Base-by-base conservation (phyloP, 2,113 vertebrate species). In the Australoheros scitulus region DNA sequence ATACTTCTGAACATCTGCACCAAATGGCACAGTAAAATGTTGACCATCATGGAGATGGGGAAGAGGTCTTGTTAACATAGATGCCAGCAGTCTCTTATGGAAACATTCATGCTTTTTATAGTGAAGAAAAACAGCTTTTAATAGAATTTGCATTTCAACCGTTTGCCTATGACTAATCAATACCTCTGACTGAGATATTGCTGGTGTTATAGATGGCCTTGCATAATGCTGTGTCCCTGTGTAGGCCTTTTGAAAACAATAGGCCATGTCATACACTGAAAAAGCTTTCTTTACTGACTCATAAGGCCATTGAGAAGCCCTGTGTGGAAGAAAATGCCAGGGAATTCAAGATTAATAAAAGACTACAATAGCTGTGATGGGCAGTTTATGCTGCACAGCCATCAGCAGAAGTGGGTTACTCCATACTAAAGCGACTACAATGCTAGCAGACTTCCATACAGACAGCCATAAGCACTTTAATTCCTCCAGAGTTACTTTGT, bases 401-500 rank as follows among this genome's bases (percentile, higher is more conserved):
- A 55, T 29, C 47, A 68, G 82, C 59, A 77, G 61, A 83, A 60
- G 72, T 75, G n/a, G 29, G 70, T 61, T 83, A 65, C 79, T 61
- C 24, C 80, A 80, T 59, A 63, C 6, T n/a, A 60, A 76, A 50
- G 70, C 26, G 29, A 32, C 78, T 32, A 32, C 70, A 50, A 22
- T 34, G 65, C 77, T 5, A 10, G 70, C 24, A 15, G 60, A 70
- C 65, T 82, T 81, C 79, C 65, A 70, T 86, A 59, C 63, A 65
- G 68, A 87, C 85, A 74, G 84, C 85, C 86, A 77, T 76, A 86
- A 83, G 80, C 87, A 84, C 79, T 88, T 79, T 86, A 82, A 90
- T 87, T 91, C 88, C 85, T 92, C 83, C 18, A 61, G 78, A 92
- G 91, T 90, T 90, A 86, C 89, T 91, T 83, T 80, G 79, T 52